phyloP scores from a whole-genome alignment of 2,113 vertebrate genomes.

The Lophius piscatorius region DNA sequence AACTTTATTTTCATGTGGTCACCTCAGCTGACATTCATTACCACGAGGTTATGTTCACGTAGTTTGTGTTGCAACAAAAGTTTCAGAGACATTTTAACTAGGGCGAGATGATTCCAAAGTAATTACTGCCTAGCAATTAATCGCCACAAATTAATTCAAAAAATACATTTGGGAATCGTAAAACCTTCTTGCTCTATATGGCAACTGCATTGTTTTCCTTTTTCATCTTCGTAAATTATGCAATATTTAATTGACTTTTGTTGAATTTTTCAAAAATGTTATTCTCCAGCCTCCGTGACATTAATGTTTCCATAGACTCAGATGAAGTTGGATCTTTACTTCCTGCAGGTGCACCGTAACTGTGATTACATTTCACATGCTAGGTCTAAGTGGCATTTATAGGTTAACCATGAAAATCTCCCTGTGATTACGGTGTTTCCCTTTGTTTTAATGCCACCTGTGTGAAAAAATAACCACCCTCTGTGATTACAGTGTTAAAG shows the following conservation, averaged over 20 bases:
- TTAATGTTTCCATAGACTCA: constrained; percentile 21
- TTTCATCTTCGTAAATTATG: background rate
- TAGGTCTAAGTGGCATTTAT: background rate
- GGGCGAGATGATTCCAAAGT: background rate
- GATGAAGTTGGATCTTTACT: constrained; percentile 42
- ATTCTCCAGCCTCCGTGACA: constrained; percentile 1
- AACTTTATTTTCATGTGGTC: constrained; percentile 2
- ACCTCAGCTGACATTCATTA: background rate
- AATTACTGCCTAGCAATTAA: background rate
- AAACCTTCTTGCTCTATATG: no score
- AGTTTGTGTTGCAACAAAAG: background rate
- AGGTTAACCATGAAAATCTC: no score
- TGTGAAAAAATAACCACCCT: no score
- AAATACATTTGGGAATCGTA: no score
- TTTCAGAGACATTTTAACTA: background rate
- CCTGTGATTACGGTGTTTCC: no score
- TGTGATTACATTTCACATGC: constrained; percentile 12
- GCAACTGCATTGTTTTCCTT: no score
- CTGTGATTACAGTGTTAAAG: no score
- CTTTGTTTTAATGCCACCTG: no score
- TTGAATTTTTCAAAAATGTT: background rate
- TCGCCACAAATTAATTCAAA: background rate
- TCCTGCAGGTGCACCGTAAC: constrained; percentile 56
- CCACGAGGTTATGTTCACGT: background rate
- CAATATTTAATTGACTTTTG: background rate